Evolutionary conservation across 2,888 invertebrate species (phyloP).

Genomic region (Xylota segnis): DNA sequence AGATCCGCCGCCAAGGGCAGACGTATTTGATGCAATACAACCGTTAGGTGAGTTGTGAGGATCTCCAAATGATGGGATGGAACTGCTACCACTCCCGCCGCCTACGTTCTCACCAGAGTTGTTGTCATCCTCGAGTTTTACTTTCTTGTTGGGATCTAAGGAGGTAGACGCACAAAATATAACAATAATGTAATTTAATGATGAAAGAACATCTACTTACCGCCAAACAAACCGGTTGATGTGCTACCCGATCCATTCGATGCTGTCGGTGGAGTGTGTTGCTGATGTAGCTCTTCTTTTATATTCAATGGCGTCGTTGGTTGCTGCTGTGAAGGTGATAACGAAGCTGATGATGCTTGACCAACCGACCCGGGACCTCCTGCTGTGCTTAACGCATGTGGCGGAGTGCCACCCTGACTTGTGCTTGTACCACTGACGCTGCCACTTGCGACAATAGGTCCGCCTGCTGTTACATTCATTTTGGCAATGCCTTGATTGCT

Average conservation of each 20-base stretch:
- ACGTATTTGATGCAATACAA: constrained; percentile 59
- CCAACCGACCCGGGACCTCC: constrained; percentile 68
- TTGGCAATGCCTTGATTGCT: constrained; percentile 45
- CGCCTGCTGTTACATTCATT: constrained; percentile 63
- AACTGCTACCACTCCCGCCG: constrained; percentile 37
- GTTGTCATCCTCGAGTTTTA: constrained; percentile 63
- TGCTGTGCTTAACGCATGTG: constrained; percentile 43
- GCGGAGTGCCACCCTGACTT: constrained; percentile 55
- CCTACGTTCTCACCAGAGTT: constrained; percentile 21
- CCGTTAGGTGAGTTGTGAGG: constrained; percentile 63
- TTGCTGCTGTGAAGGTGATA: constrained; percentile 68
- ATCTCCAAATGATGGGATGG: constrained; percentile 64
- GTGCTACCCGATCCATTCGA: constrained; percentile 48
- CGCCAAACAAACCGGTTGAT: constrained; percentile 56
- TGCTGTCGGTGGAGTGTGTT: constrained; percentile 59
- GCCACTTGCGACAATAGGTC: neutral
- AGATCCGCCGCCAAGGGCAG: constrained; percentile 29
- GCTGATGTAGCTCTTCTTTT: constrained; percentile 65
- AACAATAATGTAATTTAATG: too few species aligned
- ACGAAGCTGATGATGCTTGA: constrained; percentile 57
- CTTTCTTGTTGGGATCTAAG: constrained; percentile 59
- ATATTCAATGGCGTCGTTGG: constrained; percentile 58
- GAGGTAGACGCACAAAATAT: neutral
- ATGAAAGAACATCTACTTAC: constrained; percentile 27
- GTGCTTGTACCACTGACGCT: constrained; percentile 13